phyloP scores from a whole-genome alignment of 2,797 vertebrate genomes.

The Cyclura pinguis region DNA sequence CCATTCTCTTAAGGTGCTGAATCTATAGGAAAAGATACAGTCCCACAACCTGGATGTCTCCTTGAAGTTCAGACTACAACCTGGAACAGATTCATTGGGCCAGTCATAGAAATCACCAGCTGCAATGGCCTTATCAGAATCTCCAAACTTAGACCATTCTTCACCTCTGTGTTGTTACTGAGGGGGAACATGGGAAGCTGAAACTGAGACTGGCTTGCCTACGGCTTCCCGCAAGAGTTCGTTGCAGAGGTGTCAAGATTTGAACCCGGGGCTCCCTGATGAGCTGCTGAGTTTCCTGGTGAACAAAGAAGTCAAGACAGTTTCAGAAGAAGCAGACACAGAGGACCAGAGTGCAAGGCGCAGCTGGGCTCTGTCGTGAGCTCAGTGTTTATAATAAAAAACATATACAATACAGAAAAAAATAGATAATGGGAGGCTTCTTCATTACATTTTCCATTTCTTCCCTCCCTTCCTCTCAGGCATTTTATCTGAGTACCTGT shows the following conservation, averaged over 20 bases:
- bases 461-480: not conserved
- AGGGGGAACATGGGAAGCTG: not conserved
- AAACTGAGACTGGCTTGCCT: not conserved
- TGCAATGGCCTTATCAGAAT: not conserved
- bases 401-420: constrained; percentile 31
- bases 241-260: not conserved
- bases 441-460: fast-evolving
- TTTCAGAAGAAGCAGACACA: not conserved
- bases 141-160: not conserved
- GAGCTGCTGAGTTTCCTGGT: not conserved
- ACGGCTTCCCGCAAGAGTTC: no score
- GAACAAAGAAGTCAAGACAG: not conserved
- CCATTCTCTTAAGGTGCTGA: no score
- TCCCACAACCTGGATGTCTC: no score
- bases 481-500: not conserved
- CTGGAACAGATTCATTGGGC: no score
- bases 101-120: no score
- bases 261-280: not conserved
- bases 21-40: no score
- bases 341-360: not conserved
- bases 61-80: no score
- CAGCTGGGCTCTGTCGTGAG: constrained; percentile 16
- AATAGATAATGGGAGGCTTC: not conserved
- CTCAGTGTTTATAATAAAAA: constrained; percentile 60
- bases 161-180: not conserved